phyloP scores from a whole-genome alignment of 2,113 vertebrate species.

The Oreotragus oreotragus region DNA sequence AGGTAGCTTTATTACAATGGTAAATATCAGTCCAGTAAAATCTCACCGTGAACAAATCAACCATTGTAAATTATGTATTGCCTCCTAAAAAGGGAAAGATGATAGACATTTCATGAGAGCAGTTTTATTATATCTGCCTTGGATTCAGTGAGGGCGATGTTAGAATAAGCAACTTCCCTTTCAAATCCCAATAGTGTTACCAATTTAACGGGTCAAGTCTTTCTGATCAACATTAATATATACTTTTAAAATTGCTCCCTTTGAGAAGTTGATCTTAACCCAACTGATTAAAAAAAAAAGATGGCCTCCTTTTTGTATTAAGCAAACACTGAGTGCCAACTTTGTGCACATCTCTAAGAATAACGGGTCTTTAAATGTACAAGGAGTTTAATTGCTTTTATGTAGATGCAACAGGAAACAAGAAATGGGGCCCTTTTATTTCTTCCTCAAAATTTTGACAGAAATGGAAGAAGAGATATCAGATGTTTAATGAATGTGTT shows the following conservation, averaged over 20 bases:
- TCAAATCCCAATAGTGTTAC: neutral
- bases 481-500: neutral
- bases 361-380: neutral
- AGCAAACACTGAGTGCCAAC: neutral
- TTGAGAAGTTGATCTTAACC: neutral
- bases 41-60: constrained; percentile 8
- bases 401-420: neutral
- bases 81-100: constrained; percentile 23
- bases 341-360: neutral
- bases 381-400: neutral
- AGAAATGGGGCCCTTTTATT: neutral
- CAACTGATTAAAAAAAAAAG: neutral
- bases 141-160: neutral
- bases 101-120: constrained; percentile 19
- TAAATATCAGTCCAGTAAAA: constrained; percentile 48
- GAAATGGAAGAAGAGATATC: neutral
- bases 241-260: neutral
- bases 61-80: constrained; percentile 32
- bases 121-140: neutral
- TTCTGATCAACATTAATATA: neutral
- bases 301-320: neutral
- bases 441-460: neutral
- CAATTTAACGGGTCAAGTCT: neutral
- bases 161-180: neutral
- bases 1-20: constrained; percentile 16